Percentiles rank a stretch among this genome's conserved stretches.
phyloP scores from a whole-genome alignment of 2,113 vertebrate species.

The Nansenia antarctica region DNA sequence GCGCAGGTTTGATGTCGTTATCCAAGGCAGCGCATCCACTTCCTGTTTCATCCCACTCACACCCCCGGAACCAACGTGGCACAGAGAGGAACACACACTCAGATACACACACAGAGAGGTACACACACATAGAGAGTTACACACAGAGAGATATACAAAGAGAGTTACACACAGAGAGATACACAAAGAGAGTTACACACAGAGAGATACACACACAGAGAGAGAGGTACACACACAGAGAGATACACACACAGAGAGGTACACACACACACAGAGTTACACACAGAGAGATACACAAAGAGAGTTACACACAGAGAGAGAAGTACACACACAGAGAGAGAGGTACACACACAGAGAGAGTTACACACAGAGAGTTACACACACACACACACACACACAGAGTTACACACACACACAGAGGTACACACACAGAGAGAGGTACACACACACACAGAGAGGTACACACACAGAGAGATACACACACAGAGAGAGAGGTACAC shows the following conservation, averaged over 20 bases:
- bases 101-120: too few relatives aligned
- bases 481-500: slow-evolving; percentile 10
- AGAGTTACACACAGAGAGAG: slow-evolving; percentile 8
- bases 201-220: slow-evolving; percentile 12
- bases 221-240: slow-evolving; percentile 8
- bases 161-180: neutral
- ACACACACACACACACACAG: too few relatives aligned
- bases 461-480: slow-evolving; percentile 4
- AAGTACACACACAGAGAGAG: slow-evolving; percentile 10
- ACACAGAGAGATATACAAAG: too few relatives aligned
- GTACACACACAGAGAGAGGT: too few relatives aligned
- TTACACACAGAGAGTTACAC: neutral
- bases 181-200: slow-evolving; percentile 8
- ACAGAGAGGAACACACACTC: too few relatives aligned
- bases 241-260: slow-evolving; percentile 2
- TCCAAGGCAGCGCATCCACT: neutral
- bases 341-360: slow-evolving; percentile 6
- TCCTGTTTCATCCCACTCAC: slow-evolving; percentile 5
- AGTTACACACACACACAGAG: slow-evolving; percentile 8
- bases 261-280: slow-evolving; percentile 15
- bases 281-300: slow-evolving; percentile 5
- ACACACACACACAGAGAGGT: slow-evolving; percentile 10
- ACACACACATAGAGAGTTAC: slow-evolving; percentile 2
- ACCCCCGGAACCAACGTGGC: too few relatives aligned
- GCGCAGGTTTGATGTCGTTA: neutral